Percentiles rank a stretch among this genome's conserved stretches.
phyloP scores from a whole-genome alignment of 2,797 vertebrate genomes.

The Coluber constrictor region DNA sequence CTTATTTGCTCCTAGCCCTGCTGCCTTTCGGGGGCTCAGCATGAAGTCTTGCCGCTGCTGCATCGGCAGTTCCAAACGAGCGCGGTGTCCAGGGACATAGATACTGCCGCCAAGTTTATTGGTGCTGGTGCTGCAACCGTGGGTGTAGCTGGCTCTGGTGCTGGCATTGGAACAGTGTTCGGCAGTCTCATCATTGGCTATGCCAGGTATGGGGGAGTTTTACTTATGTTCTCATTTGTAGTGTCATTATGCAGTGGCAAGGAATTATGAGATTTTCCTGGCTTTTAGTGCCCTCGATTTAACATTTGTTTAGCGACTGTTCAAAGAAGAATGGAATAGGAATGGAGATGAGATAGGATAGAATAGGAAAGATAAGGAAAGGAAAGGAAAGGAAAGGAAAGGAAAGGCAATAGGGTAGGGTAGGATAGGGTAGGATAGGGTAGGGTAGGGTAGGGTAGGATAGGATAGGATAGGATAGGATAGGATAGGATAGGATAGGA shows the following conservation, averaged over 20 bases:
- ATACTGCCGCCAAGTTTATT: slow-evolving; percentile 92
- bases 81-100: slow-evolving; percentile 79
- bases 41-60: slow-evolving; percentile 57
- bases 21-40: slow-evolving; percentile 38
- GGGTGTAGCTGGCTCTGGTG: slow-evolving; percentile 88
- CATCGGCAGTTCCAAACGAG: slow-evolving; percentile 81
- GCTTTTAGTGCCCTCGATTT: background rate
- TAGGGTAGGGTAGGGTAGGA: no score
- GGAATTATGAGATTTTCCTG: background rate
- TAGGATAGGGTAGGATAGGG: no score
- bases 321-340: background rate
- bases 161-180: slow-evolving; percentile 88
- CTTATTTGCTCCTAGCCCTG: slow-evolving; percentile 38
- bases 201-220: slow-evolving; percentile 74
- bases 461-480: no score
- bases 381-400: no score
- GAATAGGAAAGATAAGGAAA: no score
- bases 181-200: slow-evolving; percentile 92
- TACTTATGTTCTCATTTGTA: background rate
- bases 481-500: no score
- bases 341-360: no score
- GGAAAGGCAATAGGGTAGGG: no score
- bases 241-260: background rate
- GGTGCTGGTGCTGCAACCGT: slow-evolving; percentile 90
- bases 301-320: background rate